These are phyloP conservation scores for Aix galericulata DNA, from an alignment of 2,113 vertebrate species.

Conservation along the genomic window DNA sequence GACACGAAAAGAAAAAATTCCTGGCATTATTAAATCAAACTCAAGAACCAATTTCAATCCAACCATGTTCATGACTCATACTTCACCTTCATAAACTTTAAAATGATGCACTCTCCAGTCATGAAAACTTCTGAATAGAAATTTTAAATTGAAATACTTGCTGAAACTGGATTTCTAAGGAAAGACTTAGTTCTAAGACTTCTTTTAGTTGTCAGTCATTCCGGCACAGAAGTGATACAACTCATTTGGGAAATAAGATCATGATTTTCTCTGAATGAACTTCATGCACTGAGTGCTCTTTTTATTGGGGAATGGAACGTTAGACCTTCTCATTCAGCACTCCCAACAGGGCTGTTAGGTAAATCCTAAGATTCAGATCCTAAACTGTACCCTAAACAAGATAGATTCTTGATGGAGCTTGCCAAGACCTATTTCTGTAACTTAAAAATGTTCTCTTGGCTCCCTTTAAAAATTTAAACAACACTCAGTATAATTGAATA, in stretches of 20 bases:
- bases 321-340: background rate
- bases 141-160: conserved; percentile 16
- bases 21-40: background rate
- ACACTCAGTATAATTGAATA: background rate
- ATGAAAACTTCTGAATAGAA: background rate
- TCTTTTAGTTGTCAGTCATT: conserved; percentile 30
- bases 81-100: conserved; percentile 10
- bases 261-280: background rate
- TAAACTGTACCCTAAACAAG: background rate
- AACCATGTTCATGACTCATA: background rate
- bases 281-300: background rate
- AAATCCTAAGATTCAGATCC: conserved; percentile 1
- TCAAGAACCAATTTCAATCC: background rate
- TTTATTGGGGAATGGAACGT: background rate
- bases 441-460: background rate
- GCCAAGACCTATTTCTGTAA: background rate
- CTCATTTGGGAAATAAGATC: background rate
- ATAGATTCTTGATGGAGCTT: background rate
- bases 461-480: conserved; percentile 1
- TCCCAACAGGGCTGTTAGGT: background rate
- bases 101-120: background rate
- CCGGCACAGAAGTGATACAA: background rate
- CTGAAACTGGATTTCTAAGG: background rate
- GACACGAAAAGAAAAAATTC: background rate
- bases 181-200: background rate